phyloP scores from a whole-genome alignment of 2,888 invertebrate genomes.

The Anoplius nigerrimus region DNA sequence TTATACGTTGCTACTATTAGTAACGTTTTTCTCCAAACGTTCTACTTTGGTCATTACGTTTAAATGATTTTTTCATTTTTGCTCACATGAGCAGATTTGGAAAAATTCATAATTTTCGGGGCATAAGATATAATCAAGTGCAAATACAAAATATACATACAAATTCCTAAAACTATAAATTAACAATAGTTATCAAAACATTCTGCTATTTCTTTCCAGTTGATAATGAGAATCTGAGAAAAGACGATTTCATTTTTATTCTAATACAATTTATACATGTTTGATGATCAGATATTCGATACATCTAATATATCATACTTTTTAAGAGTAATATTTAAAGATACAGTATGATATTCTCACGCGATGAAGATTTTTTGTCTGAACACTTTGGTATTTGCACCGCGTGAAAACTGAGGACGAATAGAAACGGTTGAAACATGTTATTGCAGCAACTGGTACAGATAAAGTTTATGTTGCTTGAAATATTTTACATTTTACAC shows the following conservation, averaged over 20 bases:
- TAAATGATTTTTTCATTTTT: slow-evolving; percentile 35
- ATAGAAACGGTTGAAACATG: slow-evolving; percentile 32
- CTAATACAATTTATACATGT: slow-evolving; percentile 43
- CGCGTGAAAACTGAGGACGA: slow-evolving; percentile 23
- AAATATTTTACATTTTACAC: slow-evolving; percentile 51
- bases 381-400: slow-evolving; percentile 60
- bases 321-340: neutral
- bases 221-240: slow-evolving; percentile 28
- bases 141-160: slow-evolving; percentile 53
- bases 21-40: slow-evolving; percentile 51
- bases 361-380: slow-evolving; percentile 33
- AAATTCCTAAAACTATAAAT: neutral
- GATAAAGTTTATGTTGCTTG: slow-evolving; percentile 37
- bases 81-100: slow-evolving; percentile 31
- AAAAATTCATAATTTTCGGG: slow-evolving; percentile 34
- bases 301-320: no score
- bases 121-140: slow-evolving; percentile 35
- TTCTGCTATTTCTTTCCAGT: no score
- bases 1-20: slow-evolving; percentile 36
- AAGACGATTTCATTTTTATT: slow-evolving; percentile 47
- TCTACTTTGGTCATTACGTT: slow-evolving; percentile 61
- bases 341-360: neutral
- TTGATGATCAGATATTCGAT: no score
- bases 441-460: slow-evolving; percentile 8
- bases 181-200: neutral